Evolutionary conservation across 2,888 invertebrate species (phyloP).

Genomic region (Phorcus lineatus): DNA sequence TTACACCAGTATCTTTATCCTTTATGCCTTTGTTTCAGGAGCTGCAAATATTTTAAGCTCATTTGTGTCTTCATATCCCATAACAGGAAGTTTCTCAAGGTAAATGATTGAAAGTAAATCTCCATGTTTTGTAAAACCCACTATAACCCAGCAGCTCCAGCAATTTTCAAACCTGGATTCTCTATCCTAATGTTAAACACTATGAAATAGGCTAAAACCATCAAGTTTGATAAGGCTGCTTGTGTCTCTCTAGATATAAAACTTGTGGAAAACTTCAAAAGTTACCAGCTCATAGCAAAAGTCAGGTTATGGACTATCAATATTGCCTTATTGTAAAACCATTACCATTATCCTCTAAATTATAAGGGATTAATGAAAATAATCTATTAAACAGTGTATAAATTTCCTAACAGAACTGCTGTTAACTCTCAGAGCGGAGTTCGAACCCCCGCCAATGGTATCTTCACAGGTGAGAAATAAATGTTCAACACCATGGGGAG

Average conservation of each 20-base stretch:
- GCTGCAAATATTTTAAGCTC: slow-evolving; percentile 88
- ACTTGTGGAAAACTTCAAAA: slow-evolving; percentile 46
- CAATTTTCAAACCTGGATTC: background rate
- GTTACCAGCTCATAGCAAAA: slow-evolving; percentile 40
- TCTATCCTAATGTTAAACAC: too few species aligned
- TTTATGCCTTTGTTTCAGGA: slow-evolving; percentile 47
- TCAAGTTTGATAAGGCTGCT: too few species aligned
- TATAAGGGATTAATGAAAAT: too few species aligned
- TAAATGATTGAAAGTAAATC: slow-evolving; percentile 32
- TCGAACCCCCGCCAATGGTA: slow-evolving; percentile 87
- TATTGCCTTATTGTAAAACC: too few species aligned
- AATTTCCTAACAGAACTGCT: slow-evolving; percentile 83
- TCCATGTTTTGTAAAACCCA: too few species aligned
- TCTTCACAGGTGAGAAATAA: slow-evolving; percentile 60
- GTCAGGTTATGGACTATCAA: too few species aligned
- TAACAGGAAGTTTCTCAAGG: slow-evolving; percentile 78
- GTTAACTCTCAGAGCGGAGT: slow-evolving; percentile 93
- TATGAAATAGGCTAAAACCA: too few species aligned
- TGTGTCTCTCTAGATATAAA: too few species aligned
- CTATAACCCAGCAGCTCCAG: background rate
- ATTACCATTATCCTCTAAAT: too few species aligned
- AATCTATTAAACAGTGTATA: background rate
- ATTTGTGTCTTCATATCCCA: slow-evolving; percentile 90
- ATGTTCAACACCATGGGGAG: background rate
- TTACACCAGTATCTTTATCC: too few species aligned